These are phyloP conservation scores for Nasonovia ribisnigri DNA, from an alignment of 2,888 invertebrate genomes.

Conservation along the genomic window DNA sequence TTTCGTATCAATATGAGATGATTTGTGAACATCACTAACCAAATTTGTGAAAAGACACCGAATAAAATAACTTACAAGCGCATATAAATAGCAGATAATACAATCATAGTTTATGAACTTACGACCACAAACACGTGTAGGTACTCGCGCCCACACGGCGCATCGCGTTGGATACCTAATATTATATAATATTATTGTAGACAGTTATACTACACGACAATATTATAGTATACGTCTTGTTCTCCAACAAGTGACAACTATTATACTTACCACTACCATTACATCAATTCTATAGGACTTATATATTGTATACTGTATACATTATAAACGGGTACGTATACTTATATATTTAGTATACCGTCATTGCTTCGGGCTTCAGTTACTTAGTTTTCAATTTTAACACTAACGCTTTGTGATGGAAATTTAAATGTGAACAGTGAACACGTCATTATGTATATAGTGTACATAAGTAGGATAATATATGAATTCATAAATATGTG, in stretches of 20 bases:
- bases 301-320: not conserved
- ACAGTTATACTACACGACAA: no score
- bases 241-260: not conserved
- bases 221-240: not conserved
- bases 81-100: not conserved
- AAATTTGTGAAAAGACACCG: not conserved
- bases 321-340: not conserved
- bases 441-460: not conserved
- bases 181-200: not conserved
- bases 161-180: not conserved
- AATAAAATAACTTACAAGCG: not conserved
- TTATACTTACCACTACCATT: not conserved
- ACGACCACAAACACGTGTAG: not conserved
- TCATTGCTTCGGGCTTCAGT: not conserved
- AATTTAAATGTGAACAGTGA: constrained; percentile 7
- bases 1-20: not conserved
- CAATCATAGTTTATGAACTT: not conserved
- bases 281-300: not conserved
- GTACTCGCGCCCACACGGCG: not conserved
- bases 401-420: not conserved
- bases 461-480: not conserved
- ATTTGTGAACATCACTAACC: not conserved
- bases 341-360: not conserved
- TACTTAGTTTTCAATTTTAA: constrained; percentile 11
- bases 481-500: not conserved